Base-by-base conservation (phyloP, 2,797 vertebrate genomes). In the Enteromius radiatus region DNA sequence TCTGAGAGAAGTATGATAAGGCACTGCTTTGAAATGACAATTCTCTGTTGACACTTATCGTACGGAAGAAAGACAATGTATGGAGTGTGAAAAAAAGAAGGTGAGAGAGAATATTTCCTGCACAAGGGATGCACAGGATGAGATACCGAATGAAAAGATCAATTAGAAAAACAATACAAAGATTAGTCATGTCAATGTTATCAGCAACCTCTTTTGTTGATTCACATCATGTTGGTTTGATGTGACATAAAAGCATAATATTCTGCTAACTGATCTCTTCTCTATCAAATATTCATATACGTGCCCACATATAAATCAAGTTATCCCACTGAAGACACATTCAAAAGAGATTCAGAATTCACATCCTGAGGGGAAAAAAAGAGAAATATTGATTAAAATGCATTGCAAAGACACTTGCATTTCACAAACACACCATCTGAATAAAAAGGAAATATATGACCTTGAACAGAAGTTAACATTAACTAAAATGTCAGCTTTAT, bases 191-290 rank as follows among this genome's bases (percentile, higher is more conserved):
- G 95, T 95, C 93, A 94, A 85, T 93, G 94, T 95, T 94, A 95
- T 94, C 93, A 94, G 95, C 92, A 91, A 93, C 93, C 94, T 95
- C 94, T 96, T 95, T 95, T 95, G 95, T 92, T 92, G 91, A 93
- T 92, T 93, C 89, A 90, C 89, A 91, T 91, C 87, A 73, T 87
- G 89, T 92, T 87, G 88, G 89, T 90, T 92, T 92, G 90, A 92
- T 91, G 92, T 92, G 91, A 87, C 89, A 91, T 91, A 65, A 69
- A 43, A 45, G n/a, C 26, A 56, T 17, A 63, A 71, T 43, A 36
- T 23, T 49, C 17, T 61, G 45, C 63, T 68, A 81, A 82, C 77
- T 80, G 47, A 76, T 43, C 80, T 65, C 15, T 47, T 43, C 12
- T 36, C 71, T 47, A 64, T 9, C 41, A 64, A 65, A 65, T 10